Conservation (phyloP, 2,888 invertebrate genomes). For the Patella ulyssiponensis region DNA sequence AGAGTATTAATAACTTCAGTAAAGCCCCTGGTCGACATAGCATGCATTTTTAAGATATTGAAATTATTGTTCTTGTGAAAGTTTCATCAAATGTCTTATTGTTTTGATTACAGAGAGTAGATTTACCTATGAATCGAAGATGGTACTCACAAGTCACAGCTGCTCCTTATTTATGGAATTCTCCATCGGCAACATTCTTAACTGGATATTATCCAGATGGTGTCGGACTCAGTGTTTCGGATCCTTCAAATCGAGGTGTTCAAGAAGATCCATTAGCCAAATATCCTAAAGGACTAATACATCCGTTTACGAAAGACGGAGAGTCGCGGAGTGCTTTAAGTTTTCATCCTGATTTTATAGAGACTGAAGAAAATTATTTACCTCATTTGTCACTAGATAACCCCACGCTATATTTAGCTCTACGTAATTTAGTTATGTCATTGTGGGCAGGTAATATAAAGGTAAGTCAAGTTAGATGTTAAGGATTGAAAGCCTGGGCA, state of each 20-base stretch:
- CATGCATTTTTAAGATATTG: background rate
- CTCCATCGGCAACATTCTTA: constrained; percentile 69
- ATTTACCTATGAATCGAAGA: constrained; percentile 45
- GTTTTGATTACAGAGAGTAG: constrained; percentile 58
- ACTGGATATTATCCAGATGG: constrained; percentile 69
- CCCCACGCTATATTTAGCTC: constrained; percentile 68
- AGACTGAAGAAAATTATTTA: constrained; percentile 70
- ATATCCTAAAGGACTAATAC: constrained; percentile 32
- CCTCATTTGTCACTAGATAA: constrained; percentile 65
- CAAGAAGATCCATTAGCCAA: constrained; percentile 31
- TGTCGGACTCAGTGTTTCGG: constrained; percentile 71
- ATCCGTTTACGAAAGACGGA: constrained; percentile 61
- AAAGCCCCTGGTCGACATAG: background rate
- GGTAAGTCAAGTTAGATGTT: constrained; percentile 9
- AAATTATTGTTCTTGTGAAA: background rate
- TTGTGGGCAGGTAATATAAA: constrained; percentile 67
- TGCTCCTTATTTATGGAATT: constrained; percentile 65
- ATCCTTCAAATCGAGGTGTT: constrained; percentile 38
- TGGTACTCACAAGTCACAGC: constrained; percentile 63
- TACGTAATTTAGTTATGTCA: constrained; percentile 72
- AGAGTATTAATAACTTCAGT: background rate
- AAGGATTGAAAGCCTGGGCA: too few species aligned
- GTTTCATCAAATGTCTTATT: background rate
- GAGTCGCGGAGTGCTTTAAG: constrained; percentile 60
- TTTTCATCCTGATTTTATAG: constrained; percentile 71